Evolutionary conservation across 2,113 vertebrate genomes (phyloP).

Genomic region (Regulus satrapa): DNA sequence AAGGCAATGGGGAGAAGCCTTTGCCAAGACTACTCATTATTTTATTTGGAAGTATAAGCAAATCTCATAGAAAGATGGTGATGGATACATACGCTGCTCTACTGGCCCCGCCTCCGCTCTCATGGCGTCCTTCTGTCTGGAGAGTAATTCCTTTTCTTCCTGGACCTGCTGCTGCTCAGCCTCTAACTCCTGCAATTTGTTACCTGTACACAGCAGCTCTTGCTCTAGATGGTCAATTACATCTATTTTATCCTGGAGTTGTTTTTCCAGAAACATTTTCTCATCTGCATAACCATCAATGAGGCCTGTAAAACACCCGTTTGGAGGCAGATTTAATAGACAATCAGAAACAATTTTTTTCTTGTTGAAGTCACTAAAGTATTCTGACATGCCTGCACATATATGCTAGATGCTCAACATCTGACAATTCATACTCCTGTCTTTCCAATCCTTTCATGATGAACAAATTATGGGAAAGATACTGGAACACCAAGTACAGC

Average conservation of each 20-base stretch:
- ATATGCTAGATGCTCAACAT: background rate
- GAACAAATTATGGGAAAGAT: background rate
- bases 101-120: conserved; percentile 80
- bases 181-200: conserved; percentile 89
- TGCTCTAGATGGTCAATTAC: conserved; percentile 76
- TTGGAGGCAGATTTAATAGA: background rate
- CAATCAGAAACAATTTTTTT: background rate
- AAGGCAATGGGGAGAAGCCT: background rate
- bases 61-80: background rate
- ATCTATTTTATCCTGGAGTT: conserved; percentile 79
- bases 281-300: conserved; percentile 94
- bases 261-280: conserved; percentile 83
- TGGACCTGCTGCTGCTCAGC: conserved; percentile 84
- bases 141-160: conserved; percentile 85
- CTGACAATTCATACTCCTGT: background rate
- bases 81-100: conserved; percentile 89
- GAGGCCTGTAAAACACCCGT: conserved; percentile 73
- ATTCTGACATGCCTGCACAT: background rate
- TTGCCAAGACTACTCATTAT: background rate
- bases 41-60: background rate
- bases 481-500: background rate
- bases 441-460: background rate
- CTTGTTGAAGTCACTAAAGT: background rate
- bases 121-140: conserved; percentile 89
- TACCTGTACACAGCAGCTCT: conserved; percentile 80